A percentile compares a stretch with the other conserved stretches of the same genome.
Conservation (phyloP, 2,797 vertebrate species). For the Leuciscus waleckii region DNA sequence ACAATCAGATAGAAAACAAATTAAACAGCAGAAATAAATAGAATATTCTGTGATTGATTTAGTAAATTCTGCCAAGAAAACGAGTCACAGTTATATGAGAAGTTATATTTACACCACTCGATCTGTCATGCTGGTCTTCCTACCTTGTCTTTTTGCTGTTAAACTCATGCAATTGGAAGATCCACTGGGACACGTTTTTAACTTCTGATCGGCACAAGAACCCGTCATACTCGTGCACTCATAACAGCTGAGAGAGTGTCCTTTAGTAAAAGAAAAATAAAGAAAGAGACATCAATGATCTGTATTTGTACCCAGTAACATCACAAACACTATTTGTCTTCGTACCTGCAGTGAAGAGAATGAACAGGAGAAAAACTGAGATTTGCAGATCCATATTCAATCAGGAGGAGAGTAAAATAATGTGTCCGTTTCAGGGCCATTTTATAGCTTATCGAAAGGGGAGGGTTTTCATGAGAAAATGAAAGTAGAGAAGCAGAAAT, state of each 20-base stretch:
- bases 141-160: neutral
- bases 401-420: too few species aligned
- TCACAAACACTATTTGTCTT: too few species aligned
- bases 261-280: neutral
- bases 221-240: accelerated
- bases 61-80: neutral
- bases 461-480: too few species aligned
- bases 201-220: neutral
- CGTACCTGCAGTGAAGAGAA: too few species aligned
- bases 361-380: too few species aligned
- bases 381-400: too few species aligned
- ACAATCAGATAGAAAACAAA: accelerated
- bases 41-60: neutral
- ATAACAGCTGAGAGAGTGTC: conserved; percentile 20
- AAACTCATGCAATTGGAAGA: neutral
- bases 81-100: neutral
- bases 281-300: too few species aligned
- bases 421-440: too few species aligned
- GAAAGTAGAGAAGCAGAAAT: too few species aligned
- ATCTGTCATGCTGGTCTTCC: neutral
- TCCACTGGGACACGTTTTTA: neutral
- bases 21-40: neutral
- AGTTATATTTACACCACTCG: neutral
- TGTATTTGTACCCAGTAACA: too few species aligned
- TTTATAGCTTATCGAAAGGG: too few species aligned